Percentiles rank a stretch among this genome's conserved stretches.
phyloP scores from a whole-genome alignment of 2,888 invertebrate genomes.

The Drosophila differens region DNA sequence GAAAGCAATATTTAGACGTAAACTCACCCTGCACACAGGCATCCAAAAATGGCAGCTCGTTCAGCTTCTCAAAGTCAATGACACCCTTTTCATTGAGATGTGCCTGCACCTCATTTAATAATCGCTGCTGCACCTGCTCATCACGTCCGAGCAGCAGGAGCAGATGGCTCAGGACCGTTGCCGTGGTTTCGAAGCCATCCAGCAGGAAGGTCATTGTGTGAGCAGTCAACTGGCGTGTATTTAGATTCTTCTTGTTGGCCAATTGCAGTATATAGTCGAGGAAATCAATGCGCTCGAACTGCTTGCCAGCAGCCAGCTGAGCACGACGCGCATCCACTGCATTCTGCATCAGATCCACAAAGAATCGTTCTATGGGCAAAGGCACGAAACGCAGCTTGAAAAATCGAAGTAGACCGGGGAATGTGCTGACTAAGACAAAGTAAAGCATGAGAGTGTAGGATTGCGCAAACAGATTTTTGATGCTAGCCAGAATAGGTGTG shows the following conservation, averaged over 20 bases:
- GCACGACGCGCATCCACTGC: conserved; percentile 71
- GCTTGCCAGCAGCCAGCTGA: conserved; percentile 38
- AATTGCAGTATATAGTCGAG: conserved; percentile 82
- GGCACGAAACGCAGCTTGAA: conserved; percentile 71
- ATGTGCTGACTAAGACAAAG: conserved; percentile 62
- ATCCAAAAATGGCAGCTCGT: conserved; percentile 81
- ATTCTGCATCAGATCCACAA: conserved; percentile 68
- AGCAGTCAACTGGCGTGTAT: conserved; percentile 64
- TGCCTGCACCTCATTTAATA: conserved; percentile 72
- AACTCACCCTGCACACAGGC: conserved; percentile 82
- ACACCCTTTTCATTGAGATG: conserved; percentile 52
- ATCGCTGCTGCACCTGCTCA: conserved; percentile 65
- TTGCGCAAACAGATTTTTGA: conserved; percentile 76
- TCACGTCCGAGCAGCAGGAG: conserved; percentile 77
- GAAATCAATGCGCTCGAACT: conserved; percentile 80
- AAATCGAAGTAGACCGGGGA: conserved; percentile 69
- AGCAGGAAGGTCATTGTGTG: conserved; percentile 83
- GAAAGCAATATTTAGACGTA: neutral
- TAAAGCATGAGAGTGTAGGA: conserved; percentile 57
- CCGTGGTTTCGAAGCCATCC: conserved; percentile 84
- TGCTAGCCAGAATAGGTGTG: conserved; percentile 77
- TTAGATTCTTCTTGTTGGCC: conserved; percentile 73
- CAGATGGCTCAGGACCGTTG: conserved; percentile 70
- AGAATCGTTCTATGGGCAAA: conserved; percentile 87
- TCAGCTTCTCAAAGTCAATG: conserved; percentile 77